phyloP scores from a whole-genome alignment of 2,888 invertebrate genomes.

The Stenodema calcarata region DNA sequence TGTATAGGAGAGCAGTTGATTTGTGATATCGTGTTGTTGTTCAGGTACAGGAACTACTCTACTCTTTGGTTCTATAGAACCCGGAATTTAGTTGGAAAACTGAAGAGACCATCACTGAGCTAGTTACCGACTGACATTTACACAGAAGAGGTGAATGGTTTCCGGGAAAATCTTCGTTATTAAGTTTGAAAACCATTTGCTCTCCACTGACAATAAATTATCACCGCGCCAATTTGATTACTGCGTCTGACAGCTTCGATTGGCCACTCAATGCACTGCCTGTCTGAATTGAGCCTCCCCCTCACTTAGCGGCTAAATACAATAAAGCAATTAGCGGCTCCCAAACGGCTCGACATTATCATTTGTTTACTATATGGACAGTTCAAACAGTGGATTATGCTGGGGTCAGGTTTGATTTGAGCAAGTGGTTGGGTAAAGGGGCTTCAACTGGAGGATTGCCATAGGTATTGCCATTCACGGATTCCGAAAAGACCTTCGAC shows the following conservation, averaged over 20 bases:
- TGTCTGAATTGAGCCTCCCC: background rate
- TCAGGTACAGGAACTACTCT: too few relatives aligned
- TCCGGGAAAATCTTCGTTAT: background rate
- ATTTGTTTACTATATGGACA: background rate
- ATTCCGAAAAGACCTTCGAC: too few relatives aligned
- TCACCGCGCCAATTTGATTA: background rate
- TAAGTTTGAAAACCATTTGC: background rate
- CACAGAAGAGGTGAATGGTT: too few relatives aligned
- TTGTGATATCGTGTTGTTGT: too few relatives aligned
- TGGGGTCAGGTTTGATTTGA: background rate
- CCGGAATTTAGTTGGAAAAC: too few relatives aligned
- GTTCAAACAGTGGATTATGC: background rate
- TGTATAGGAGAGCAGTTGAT: too few relatives aligned
- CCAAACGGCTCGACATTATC: background rate
- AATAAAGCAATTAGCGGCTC: background rate
- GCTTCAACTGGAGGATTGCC: too few relatives aligned
- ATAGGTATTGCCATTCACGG: too few relatives aligned
- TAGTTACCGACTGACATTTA: too few relatives aligned
- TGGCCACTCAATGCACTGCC: background rate
- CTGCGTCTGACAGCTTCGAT: background rate
- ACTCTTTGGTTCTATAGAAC: too few relatives aligned
- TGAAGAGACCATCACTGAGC: too few relatives aligned
- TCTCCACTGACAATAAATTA: background rate
- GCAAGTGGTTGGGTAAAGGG: background rate
- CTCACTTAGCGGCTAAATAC: background rate